Base-by-base conservation (phyloP, 37 sponge, comb jelly and placozoan species). In the Mnemiopsis leidyi region DNA sequence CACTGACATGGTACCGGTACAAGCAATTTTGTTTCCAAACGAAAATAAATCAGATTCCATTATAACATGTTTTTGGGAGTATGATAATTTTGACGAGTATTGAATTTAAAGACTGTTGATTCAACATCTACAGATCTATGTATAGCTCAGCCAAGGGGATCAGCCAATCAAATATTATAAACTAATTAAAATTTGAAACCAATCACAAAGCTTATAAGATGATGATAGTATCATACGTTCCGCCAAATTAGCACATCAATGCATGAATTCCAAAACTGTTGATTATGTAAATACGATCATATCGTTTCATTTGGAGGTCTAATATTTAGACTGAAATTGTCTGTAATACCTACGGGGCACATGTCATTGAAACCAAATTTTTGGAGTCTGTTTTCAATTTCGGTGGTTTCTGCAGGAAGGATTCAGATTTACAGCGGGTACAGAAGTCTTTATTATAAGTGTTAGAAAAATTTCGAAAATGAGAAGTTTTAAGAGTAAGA, bases 371-470 rank as follows among this genome's bases (percentile, higher is more conserved):
- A 77, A 77, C 79, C 79, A 77, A 77, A 77, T 77, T 77, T 77
- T 16, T 77, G 26, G 79, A 77, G 79, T 34, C 79, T 28, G 79
- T 77, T 77, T 77, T 77, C 79, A 32, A 77, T 77, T 77, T 77
- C 79, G 30, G 79, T 77, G 32, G 79, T 77, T 33, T 77, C 79
- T 77, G 79, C 26, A 77, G 33, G 13, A 48, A 48, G 13, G n/a
- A n/a, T n/a, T n/a, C n/a, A n/a, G n/a, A n/a, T n/a, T n/a, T n/a
- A n/a, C n/a, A n/a, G n/a, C n/a, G n/a, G 61, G 61, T 48, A 48
- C 61, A 48, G 61, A 48, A 48, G 5, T 13, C 61, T n/a, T n/a
- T n/a, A n/a, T n/a, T n/a, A n/a, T n/a, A n/a, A n/a, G n/a, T n/a
- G n/a, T n/a, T n/a, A n/a, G n/a, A n/a, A n/a, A n/a, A n/a, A n/a